Conservation (phyloP, 2,888 invertebrate genomes). For the Pachydiplax longipennis region DNA sequence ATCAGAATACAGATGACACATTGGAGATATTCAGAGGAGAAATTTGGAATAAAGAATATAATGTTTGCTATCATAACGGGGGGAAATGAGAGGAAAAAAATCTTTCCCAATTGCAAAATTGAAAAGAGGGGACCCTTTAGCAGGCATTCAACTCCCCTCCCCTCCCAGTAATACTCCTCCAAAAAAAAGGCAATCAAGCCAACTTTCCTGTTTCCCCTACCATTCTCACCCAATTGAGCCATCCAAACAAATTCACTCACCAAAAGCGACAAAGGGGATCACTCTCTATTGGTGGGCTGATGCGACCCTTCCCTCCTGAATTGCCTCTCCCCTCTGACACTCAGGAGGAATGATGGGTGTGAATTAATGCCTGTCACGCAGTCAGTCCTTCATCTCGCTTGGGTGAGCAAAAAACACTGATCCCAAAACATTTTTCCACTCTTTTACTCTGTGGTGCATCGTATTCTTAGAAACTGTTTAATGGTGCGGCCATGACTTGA, state of each 20-base stretch:
- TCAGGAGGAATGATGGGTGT: constrained; percentile 29
- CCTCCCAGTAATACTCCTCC: background rate
- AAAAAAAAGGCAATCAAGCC: constrained; percentile 23
- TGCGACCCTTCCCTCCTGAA: constrained; percentile 7
- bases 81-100: background rate
- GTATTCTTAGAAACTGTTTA: background rate
- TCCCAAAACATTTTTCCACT: constrained; percentile 3
- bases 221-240: constrained; percentile 24
- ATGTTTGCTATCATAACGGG: too few species aligned
- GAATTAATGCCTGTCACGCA: constrained; percentile 39
- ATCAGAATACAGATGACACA: too few species aligned
- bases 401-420: constrained; percentile 11
- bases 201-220: constrained; percentile 5
- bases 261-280: constrained; percentile 30
- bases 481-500: constrained; percentile 28
- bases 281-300: constrained; percentile 22
- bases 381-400: constrained; percentile 19
- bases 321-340: constrained; percentile 5
- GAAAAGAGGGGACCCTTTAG: background rate
- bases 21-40: too few species aligned
- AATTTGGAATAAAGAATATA: too few species aligned
- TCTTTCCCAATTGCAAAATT: background rate
- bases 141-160: constrained; percentile 35
- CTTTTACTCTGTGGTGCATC: background rate
- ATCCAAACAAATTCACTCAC: constrained; percentile 43